A percentile compares a stretch with the other conserved stretches of the same genome.
phyloP scores from a whole-genome alignment of 1,140 invertebrate genomes.

The Drosophila watanabei region DNA sequence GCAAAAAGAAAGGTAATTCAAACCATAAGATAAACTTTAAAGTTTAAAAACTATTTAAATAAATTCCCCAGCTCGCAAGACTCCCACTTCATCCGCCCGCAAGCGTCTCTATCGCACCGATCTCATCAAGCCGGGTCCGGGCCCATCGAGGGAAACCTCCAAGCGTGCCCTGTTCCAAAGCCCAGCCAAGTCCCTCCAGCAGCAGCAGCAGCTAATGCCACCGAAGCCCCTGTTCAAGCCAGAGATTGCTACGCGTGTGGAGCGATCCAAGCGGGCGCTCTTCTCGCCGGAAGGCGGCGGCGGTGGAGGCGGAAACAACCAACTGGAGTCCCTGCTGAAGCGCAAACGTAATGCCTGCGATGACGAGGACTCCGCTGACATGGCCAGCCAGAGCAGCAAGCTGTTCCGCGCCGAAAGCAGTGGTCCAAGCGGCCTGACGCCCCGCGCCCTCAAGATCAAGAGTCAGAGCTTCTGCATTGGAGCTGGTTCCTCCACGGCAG shows the following conservation, averaged over 20 bases:
- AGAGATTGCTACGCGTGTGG: slow-evolving; percentile 80
- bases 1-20: slow-evolving; percentile 78
- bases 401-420: slow-evolving; percentile 58
- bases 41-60: not conserved
- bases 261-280: slow-evolving; percentile 87
- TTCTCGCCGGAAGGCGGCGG: slow-evolving; percentile 85
- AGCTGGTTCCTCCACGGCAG: slow-evolving; percentile 77
- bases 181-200: slow-evolving; percentile 84
- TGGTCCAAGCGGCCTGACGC: slow-evolving; percentile 65
- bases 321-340: slow-evolving; percentile 71
- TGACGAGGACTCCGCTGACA: slow-evolving; percentile 67
- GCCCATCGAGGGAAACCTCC: slow-evolving; percentile 83
- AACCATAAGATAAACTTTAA: slow-evolving; percentile 1
- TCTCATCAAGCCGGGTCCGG: slow-evolving; percentile 73
- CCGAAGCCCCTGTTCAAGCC: slow-evolving; percentile 74
- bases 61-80: slow-evolving; percentile 65
- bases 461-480: slow-evolving; percentile 85
- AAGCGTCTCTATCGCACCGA: slow-evolving; percentile 79
- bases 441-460: slow-evolving; percentile 81
- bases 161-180: slow-evolving; percentile 89
- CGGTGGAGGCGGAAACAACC: slow-evolving; percentile 58
- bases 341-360: slow-evolving; percentile 71
- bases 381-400: slow-evolving; percentile 76
- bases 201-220: slow-evolving; percentile 65
- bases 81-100: slow-evolving; percentile 86